A percentile compares a stretch with the other conserved stretches of the same genome.
Evolutionary conservation across 2,113 vertebrate species (phyloP).

Genomic region (Sturnus vulgaris): DNA sequence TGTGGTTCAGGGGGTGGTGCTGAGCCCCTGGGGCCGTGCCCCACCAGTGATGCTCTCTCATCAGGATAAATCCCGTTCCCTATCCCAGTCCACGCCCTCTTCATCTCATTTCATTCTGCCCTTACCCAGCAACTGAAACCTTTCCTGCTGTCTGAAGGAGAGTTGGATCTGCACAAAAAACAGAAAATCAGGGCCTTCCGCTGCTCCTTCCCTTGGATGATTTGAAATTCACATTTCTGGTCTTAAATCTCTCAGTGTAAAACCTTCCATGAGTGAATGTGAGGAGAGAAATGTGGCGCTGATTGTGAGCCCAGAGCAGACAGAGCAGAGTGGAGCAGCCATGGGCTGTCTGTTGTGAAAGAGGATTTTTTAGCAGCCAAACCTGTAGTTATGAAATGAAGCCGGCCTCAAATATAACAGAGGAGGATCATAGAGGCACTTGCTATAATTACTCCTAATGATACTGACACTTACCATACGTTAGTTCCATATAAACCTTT

Average conservation of each 20-base stretch:
- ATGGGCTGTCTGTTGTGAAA: background rate
- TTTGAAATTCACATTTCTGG: background rate
- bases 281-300: fast-evolving
- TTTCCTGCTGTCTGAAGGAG: background rate
- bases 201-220: background rate
- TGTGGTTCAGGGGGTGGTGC: background rate
- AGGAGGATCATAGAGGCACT: constrained; percentile 46
- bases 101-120: background rate
- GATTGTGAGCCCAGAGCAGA: fast-evolving
- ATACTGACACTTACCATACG: background rate
- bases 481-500: constrained; percentile 1
- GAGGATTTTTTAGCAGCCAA: constrained; percentile 39
- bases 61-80: background rate
- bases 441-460: constrained; percentile 32
- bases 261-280: fast-evolving
- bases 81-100: background rate
- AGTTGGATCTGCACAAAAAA: background rate
- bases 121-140: background rate
- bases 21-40: background rate
- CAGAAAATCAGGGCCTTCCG: background rate
- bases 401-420: constrained; percentile 4
- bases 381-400: constrained; percentile 17
- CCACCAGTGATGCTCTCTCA: background rate
- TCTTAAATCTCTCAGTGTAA: fast-evolving
- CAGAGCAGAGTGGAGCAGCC: background rate